These are phyloP conservation scores for Dioctria linearis DNA, from an alignment of 2,888 invertebrate genomes.

Conservation along the genomic window DNA sequence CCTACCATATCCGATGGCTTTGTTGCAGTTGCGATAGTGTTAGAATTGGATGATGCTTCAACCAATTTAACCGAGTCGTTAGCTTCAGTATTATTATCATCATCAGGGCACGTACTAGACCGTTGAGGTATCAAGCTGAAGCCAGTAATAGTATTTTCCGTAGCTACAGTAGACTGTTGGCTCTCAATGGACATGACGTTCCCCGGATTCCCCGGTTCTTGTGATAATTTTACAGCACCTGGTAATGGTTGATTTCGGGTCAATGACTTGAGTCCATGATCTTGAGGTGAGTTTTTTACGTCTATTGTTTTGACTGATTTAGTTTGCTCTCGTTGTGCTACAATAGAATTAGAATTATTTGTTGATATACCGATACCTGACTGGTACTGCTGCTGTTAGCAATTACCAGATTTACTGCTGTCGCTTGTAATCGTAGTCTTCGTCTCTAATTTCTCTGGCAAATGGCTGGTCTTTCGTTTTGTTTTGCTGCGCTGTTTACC, in stretches of 20 bases:
- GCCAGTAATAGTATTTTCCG: background rate
- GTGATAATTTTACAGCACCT: conserved; percentile 16
- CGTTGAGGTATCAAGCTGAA: background rate
- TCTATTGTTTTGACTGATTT: conserved; percentile 28
- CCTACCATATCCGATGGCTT: conserved; percentile 10
- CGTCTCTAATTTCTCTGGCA: conserved; percentile 9
- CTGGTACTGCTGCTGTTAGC: background rate
- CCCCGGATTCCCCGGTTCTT: background rate
- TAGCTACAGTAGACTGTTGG: conserved; percentile 22
- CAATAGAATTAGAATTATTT: background rate
- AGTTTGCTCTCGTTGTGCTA: conserved; percentile 4
- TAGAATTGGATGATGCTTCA: background rate
- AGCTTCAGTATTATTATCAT: conserved; percentile 30
- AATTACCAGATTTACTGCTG: background rate
- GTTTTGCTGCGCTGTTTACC: conserved; percentile 28
- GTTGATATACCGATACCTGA: background rate
- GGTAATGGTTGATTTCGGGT: conserved; percentile 36
- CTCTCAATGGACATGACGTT: conserved; percentile 22
- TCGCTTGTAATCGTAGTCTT: conserved; percentile 22
- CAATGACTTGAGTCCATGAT: conserved; percentile 40
- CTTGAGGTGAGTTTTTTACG: conserved; percentile 31
- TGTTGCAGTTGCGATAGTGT: background rate
- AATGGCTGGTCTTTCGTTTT: conserved; percentile 37
- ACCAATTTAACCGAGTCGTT: conserved; percentile 5
- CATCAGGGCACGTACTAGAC: conserved; percentile 33